These are phyloP conservation scores for Chorisops tibialis DNA, from an alignment of 2,888 invertebrate species.

Conservation along the genomic window DNA sequence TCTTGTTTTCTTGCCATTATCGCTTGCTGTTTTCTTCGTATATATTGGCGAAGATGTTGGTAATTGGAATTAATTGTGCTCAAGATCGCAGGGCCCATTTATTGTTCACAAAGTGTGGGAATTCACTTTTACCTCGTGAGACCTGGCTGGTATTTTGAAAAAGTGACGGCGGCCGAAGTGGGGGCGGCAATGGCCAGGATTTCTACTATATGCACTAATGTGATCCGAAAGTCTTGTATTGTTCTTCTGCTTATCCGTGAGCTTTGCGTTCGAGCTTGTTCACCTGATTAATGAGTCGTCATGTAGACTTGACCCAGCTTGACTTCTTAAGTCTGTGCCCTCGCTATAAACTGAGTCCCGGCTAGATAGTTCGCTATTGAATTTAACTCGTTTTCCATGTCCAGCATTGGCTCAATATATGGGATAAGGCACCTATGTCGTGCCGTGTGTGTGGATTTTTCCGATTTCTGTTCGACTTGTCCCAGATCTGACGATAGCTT, in stretches of 20 bases:
- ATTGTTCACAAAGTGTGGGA: conserved; percentile 30
- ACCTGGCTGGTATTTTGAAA: conserved; percentile 21
- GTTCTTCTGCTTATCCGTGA: background rate
- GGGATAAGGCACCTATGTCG: background rate
- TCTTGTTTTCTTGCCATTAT: conserved; percentile 12
- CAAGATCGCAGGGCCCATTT: conserved; percentile 15
- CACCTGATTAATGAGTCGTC: conserved; percentile 8
- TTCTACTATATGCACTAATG: background rate
- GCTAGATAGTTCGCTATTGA: background rate
- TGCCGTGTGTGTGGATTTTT: background rate
- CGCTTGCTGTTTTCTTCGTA: background rate
- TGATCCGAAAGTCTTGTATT: background rate
- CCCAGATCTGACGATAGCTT: conserved; percentile 2
- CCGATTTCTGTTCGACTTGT: conserved; percentile 5
- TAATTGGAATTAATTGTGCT: conserved; percentile 28
- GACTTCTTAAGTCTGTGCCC: conserved; percentile 3
- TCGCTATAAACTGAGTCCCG: background rate
- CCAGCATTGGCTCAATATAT: background rate
- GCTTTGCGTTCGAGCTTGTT: background rate
- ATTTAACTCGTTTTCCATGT: background rate
- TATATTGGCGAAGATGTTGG: conserved; percentile 16
- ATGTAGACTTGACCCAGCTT: conserved; percentile 9
- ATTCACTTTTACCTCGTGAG: conserved; percentile 31
- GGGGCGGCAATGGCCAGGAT: conserved; percentile 5
- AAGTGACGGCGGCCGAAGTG: conserved; percentile 3